phyloP scores from a whole-genome alignment of 1,140 invertebrate species.

The Macrobrachium nipponense region DNA sequence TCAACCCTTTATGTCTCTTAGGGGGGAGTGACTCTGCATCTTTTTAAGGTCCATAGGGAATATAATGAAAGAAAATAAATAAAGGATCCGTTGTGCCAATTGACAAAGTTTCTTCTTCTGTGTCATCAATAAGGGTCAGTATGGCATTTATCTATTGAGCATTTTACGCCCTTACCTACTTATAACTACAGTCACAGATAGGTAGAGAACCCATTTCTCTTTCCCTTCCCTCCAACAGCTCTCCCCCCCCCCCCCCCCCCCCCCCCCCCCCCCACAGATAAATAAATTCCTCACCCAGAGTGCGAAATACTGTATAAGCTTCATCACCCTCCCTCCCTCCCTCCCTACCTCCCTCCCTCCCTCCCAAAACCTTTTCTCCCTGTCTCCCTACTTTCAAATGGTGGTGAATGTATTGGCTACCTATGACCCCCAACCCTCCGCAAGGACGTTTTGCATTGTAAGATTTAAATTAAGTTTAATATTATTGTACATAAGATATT shows the following conservation, averaged over 20 bases:
- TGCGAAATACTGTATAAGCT: too few relatives aligned
- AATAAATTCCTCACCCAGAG: not conserved
- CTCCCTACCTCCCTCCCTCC: slow-evolving; percentile 1
- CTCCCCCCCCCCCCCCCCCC: slow-evolving; percentile 16
- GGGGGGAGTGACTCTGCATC: too few relatives aligned
- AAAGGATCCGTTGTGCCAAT: slow-evolving; percentile 49
- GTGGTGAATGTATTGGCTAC: slow-evolving; percentile 30
- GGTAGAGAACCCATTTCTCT: slow-evolving; percentile 45
- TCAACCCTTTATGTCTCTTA: too few relatives aligned
- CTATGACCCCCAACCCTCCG: slow-evolving; percentile 42
- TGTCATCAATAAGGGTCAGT: slow-evolving; percentile 53
- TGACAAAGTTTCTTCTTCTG: slow-evolving; percentile 55
- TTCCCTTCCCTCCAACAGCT: slow-evolving; percentile 11
- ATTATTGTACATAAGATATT: slow-evolving; percentile 65
- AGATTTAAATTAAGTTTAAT: slow-evolving; percentile 62
- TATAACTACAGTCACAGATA: slow-evolving; percentile 60
- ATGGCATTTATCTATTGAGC: slow-evolving; percentile 56
- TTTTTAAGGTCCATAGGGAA: not conserved
- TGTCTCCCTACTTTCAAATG: not conserved
- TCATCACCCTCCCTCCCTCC: not conserved
- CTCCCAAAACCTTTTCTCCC: slow-evolving; percentile 2
- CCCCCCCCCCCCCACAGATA: not conserved
- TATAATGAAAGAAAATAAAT: slow-evolving; percentile 10
- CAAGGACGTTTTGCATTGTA: slow-evolving; percentile 60
- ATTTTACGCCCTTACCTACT: slow-evolving; percentile 55